Percentiles rank a stretch among this genome's conserved stretches.
Evolutionary conservation across 1,140 invertebrate genomes (phyloP).

Genomic region (Apis dorsata): DNA sequence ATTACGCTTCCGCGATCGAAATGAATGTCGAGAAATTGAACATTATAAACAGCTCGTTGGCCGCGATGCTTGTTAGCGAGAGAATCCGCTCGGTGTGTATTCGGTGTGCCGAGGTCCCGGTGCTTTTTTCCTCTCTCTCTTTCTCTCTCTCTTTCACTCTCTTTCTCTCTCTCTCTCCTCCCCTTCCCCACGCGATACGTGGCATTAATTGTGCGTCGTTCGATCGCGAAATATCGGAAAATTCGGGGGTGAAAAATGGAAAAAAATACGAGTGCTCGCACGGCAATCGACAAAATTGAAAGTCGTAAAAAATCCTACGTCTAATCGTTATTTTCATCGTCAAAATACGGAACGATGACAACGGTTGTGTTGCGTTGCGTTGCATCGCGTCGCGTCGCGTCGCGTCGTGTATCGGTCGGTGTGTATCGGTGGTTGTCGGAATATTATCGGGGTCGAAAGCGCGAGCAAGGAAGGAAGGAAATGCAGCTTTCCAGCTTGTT

Average conservation of each 20-base stretch:
- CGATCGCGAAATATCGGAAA: constrained; percentile 9
- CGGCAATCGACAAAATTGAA: constrained; percentile 9
- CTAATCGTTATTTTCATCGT: constrained; percentile 13
- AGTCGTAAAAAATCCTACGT: constrained; percentile 8
- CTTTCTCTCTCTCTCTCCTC: background rate
- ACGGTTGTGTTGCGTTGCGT: too few relatives aligned
- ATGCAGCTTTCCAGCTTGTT: constrained; percentile 40
- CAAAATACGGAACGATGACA: background rate
- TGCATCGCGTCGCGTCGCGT: background rate
- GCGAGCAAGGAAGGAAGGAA: background rate
- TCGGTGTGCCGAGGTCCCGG: background rate
- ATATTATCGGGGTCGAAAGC: background rate
- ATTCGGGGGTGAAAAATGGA: background rate
- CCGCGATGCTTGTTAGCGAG: constrained; percentile 13
- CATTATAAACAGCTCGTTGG: constrained; percentile 36
- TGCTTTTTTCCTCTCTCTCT: background rate
- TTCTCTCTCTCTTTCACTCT: background rate
- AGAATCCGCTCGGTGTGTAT: background rate
- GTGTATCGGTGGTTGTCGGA: background rate
- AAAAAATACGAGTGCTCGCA: background rate
- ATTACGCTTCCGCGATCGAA: constrained; percentile 10
- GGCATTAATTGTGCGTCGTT: constrained; percentile 1
- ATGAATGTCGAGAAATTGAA: background rate
- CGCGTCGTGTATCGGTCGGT: too few relatives aligned
- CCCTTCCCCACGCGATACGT: background rate